phyloP scores from a whole-genome alignment of 2,888 invertebrate genomes.

The Ectobius pallidus region DNA sequence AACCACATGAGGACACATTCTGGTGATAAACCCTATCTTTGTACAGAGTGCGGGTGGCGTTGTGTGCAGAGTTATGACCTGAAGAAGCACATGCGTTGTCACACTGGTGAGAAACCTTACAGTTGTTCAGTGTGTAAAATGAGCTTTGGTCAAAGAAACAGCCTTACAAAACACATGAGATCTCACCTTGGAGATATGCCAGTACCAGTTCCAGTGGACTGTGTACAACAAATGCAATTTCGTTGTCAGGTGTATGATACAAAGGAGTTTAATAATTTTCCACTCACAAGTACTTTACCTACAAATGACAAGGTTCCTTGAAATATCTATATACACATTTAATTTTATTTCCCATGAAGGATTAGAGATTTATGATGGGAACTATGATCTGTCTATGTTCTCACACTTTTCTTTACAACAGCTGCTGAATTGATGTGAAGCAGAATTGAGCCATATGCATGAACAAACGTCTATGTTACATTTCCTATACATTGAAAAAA shows the following conservation, averaged over 20 bases:
- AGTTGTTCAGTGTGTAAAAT: conserved; percentile 8
- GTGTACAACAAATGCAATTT: conserved; percentile 12
- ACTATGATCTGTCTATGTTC: too few relatives aligned
- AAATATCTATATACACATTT: too few relatives aligned
- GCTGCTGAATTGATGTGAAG: too few relatives aligned
- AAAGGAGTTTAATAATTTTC: too few relatives aligned
- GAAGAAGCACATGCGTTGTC: conserved; percentile 25
- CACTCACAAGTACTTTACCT: too few relatives aligned
- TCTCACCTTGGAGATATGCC: conserved; percentile 7
- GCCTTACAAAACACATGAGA: conserved; percentile 20
- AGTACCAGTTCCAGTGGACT: neutral
- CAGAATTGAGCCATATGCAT: too few relatives aligned
- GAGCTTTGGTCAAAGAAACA: conserved; percentile 19
- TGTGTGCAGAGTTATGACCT: conserved; percentile 24
- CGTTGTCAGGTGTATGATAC: neutral
- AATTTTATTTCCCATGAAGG: too few relatives aligned
- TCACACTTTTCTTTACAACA: too few relatives aligned
- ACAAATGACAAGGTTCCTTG: too few relatives aligned
- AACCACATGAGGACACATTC: conserved; percentile 24
- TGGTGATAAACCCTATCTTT: conserved; percentile 22
- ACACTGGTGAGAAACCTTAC: conserved; percentile 16
- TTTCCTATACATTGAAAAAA: too few relatives aligned
- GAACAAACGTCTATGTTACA: too few relatives aligned
- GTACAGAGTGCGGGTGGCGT: conserved; percentile 26
- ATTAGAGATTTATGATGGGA: too few relatives aligned